Conservation (phyloP, 2,888 invertebrate species). For the Byasa hedistus region DNA sequence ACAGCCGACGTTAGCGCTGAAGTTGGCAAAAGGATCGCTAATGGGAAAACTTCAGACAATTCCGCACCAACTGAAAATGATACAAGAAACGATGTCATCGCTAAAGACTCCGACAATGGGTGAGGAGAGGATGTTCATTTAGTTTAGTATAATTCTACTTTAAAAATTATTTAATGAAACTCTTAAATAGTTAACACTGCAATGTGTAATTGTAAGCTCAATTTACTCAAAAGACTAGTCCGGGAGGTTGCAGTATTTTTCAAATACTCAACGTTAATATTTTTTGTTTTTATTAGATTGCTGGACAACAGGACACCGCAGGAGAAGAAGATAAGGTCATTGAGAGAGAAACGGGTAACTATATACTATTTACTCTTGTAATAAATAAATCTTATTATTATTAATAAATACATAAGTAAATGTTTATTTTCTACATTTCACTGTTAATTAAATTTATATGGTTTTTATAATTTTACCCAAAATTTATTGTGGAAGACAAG, state of each 20-base stretch:
- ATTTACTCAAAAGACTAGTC: no score
- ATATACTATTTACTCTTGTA: no score
- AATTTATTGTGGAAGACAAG: no score
- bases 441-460: no score
- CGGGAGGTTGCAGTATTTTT: no score
- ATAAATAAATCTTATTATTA: no score
- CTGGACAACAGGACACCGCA: constrained; percentile 44
- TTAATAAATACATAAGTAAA: no score
- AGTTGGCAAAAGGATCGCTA: constrained; percentile 52
- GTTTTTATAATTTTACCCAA: no score
- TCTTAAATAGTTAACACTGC: background rate
- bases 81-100: constrained; percentile 34
- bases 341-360: constrained; percentile 48
- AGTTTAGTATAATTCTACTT: background rate
- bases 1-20: constrained; percentile 39
- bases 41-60: constrained; percentile 40
- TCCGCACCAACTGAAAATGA: constrained; percentile 36
- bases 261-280: no score
- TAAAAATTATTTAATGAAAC: background rate
- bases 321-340: constrained; percentile 45
- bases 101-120: constrained; percentile 46
- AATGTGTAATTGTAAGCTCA: no score
- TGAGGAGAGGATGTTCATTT: constrained; percentile 32
- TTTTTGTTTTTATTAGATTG: constrained; percentile 41
- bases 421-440: no score